Evolutionary conservation across 2,888 invertebrate genomes (phyloP).

Genomic region (Drosophila macrospina): DNA sequence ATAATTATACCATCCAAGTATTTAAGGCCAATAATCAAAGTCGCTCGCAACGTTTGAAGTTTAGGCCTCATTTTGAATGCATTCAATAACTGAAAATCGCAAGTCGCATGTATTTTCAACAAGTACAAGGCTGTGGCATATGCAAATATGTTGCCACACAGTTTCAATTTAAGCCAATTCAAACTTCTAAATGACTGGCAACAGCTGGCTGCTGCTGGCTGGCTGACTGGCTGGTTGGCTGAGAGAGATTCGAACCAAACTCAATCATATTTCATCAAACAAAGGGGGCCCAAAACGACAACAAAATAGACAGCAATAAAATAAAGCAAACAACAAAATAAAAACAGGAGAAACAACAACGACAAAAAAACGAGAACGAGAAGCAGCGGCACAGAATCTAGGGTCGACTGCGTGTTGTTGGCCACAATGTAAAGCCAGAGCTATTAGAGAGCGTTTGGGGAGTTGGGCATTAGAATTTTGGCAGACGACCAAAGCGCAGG

Average conservation of each 20-base stretch:
- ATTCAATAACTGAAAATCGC: neutral
- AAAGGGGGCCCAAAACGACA: slow-evolving; percentile 43
- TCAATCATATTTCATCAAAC: slow-evolving; percentile 76
- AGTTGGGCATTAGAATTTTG: slow-evolving; percentile 63
- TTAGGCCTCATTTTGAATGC: neutral
- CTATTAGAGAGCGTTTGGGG: slow-evolving; percentile 36
- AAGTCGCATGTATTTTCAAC: slow-evolving; percentile 3
- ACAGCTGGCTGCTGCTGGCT: slow-evolving; percentile 5
- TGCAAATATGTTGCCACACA: slow-evolving; percentile 18
- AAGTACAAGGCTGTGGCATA: neutral
- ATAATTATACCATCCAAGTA: too few species aligned
- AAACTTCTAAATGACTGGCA: slow-evolving; percentile 26
- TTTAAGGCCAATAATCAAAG: neutral
- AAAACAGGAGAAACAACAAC: slow-evolving; percentile 7
- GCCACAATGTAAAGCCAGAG: slow-evolving; percentile 25
- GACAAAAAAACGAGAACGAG: slow-evolving; percentile 24
- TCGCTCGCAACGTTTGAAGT: neutral
- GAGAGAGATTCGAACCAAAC: slow-evolving; percentile 41
- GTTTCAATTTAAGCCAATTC: slow-evolving; percentile 14
- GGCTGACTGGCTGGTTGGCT: neutral
- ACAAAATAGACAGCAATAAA: slow-evolving; percentile 63
- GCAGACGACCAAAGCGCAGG: slow-evolving; percentile 40
- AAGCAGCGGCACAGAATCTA: slow-evolving; percentile 7
- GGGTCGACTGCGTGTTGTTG: slow-evolving; percentile 33
- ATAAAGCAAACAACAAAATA: slow-evolving; percentile 61